Evolutionary conservation across 2,888 invertebrate genomes (phyloP), one percentile per base, ranked within the genome.

Genomic region (Melanostoma scalare): DNA sequence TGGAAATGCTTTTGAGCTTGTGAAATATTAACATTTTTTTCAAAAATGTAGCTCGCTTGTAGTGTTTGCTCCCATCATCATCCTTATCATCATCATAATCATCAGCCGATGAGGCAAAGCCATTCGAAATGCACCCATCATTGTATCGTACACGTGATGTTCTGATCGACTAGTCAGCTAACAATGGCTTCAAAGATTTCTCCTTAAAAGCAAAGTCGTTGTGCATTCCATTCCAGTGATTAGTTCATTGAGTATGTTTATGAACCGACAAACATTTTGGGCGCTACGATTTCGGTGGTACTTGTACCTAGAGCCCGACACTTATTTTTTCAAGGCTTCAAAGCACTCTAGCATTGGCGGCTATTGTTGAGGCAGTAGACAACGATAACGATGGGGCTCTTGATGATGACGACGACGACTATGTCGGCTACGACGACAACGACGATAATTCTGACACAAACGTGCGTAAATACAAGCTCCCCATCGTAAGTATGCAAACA

Each of bases 181-280:
- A 72, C 67, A 81, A 72, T 44, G 60, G 55, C 46, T 53, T 55
- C 9, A 40, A 9, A 60, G 31, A 20, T 20, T 50, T 58, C 6
- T 40, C 40, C 60, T 73, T 46, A 8, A 20, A 46, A 67, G 10
- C 60, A 36, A 4, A 58, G 36, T 8, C 55, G 31, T 52, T 67
- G 67, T 69, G 55, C 72, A 77, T 76, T 77, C 72, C 61, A 61
- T 77, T 73, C 35, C 30, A 30, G 60, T 36, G 65, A 71, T 76
- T 81, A 81, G 80, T 68, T 68, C 72, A 81, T 71, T 75, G 76
- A 76, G 69, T 58, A 58, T 46, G 30, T 65, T 67, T 81, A 77
- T 72, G 81, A 81, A 71, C 65, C 30, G 58, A 50, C 53, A 67
- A 76, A 50, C 52, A 76, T 60, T 72, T 81, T 72, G 53, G 76